Base-by-base conservation (phyloP, 2,888 invertebrate genomes). In the Drosophila nr. perissopoda region DNA sequence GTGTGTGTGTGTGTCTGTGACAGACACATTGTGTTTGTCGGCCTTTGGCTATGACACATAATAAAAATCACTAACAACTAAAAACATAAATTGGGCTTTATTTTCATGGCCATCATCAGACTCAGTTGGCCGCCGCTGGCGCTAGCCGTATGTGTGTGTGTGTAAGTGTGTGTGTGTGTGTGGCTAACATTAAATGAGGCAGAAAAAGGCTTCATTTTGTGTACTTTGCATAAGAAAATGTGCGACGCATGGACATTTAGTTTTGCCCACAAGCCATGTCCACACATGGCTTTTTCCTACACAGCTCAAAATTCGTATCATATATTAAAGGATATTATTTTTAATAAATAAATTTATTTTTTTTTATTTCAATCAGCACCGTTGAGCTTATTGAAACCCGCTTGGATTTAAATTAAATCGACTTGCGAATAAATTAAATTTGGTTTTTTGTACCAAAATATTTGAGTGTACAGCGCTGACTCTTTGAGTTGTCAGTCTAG, bases 21-120 rank as follows among this genome's bases (percentile, higher is more conserved):
- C 27, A 53, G 68, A 53, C 40, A 68, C 57, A 65, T 67, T 61
- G 67, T 64, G 46, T 52, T 67, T 62, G 70, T 67, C 52, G 70
- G 64, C 76, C 70, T 70, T 81, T 83, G 88, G 77, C 83, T 83
- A 81, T 85, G 85, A 84, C 86, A 87, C 88, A 89, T 89, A 87
- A 87, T 89, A 87, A 87, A 87, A 89, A 87, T 89, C 86, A 87
- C 83, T 82, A 84, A 84, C 85, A 87, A 88, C 89, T 82, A 87
- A 84, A 85, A 89, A 81, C 87, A 87, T 87, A 87, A 87, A 87
- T 87, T 88, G 76, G 85, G 78, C 88, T 87, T 87, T 87, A 88
- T 79, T 85, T 86, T 83, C 85, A 85, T 86, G 85, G 83, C 77
- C 86, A 83, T 57, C 76, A 68, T 56, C 76, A 68, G 70, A 70